These are phyloP conservation scores for Jaculus jaculus DNA, from an alignment of 2,113 vertebrate species.

Conservation along the genomic window DNA sequence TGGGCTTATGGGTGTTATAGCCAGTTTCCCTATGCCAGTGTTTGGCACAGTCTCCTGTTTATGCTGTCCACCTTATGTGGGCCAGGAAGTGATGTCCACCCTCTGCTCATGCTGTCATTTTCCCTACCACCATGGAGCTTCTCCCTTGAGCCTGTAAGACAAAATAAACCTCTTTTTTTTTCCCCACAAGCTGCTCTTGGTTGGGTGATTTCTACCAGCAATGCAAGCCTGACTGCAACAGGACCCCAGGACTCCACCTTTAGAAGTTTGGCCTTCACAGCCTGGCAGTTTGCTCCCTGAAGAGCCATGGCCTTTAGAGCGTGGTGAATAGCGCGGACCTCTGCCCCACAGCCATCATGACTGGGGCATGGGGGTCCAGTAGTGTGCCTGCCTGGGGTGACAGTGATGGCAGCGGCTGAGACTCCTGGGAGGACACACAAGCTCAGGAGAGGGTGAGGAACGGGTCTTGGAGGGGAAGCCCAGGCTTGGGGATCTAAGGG, in stretches of 20 bases:
- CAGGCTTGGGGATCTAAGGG: neutral
- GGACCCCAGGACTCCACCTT: conserved; percentile 79
- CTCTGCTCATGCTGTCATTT: too few species aligned
- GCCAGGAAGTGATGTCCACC: too few species aligned
- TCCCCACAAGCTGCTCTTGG: too few species aligned
- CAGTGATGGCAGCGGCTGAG: conserved; percentile 67
- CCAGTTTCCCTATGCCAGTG: too few species aligned
- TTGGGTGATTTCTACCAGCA: too few species aligned
- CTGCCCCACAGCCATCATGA: neutral
- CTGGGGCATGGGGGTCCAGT: conserved; percentile 65
- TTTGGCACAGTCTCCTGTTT: too few species aligned
- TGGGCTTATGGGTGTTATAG: too few species aligned
- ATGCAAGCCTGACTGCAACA: too few species aligned
- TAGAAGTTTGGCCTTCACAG: conserved; percentile 71
- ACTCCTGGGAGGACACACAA: conserved; percentile 61
- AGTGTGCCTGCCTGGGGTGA: conserved; percentile 66
- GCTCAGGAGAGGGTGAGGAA: neutral
- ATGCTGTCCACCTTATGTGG: too few species aligned
- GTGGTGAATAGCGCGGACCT: conserved; percentile 75
- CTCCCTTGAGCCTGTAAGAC: too few species aligned
- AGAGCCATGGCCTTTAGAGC: conserved; percentile 63
- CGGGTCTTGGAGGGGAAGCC: neutral
- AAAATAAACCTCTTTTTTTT: too few species aligned
- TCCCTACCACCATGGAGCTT: too few species aligned
- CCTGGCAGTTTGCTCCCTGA: neutral